Base-by-base conservation (phyloP, 1,140 invertebrate genomes). In the Scaptomyza graminum region DNA sequence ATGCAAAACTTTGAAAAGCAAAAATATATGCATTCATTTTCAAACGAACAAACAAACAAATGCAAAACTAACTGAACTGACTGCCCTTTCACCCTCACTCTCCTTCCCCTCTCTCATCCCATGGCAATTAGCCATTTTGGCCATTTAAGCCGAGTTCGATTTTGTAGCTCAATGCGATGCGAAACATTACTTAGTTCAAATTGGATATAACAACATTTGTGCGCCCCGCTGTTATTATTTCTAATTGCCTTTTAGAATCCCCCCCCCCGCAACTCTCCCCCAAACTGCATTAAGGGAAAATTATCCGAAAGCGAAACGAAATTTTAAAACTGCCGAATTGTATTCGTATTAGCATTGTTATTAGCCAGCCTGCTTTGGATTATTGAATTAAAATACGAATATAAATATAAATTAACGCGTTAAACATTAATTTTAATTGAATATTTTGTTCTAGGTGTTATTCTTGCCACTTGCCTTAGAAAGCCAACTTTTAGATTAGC, bases 151-250 rank as follows among this genome's bases (percentile, higher is more conserved):
- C 18, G 37, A 55, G 47, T 64, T 62, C 28, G 12, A 43, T 74
- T 73, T 81, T 65, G 59, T 52, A 65, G 52, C 52, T 44, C 18
- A 52, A 66, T 72, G 64, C 56, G 44, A 50, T 59, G 31, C 8
- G 47, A 11, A 11, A 31, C 62, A 62, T 84, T 80, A 76, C 62
- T 76, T 68, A 68, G 60, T 55, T 59, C 44, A 82, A 80, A 81
- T 78, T 62, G 69, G 46, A 55, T 34, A 9, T 9, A 56, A 49
- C 25, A 69, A 46, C 68, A 81, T 82, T 82, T 66, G 69, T 55
- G 39, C n/a, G 25, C 28, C 37, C 60, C 81, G 70, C 81, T 85
- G 74, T 87, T 83, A 78, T 84, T 85, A 85, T 81, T 85, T 82
- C 76, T 78, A 87, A 81, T 85, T 82, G 74, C 52, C 73, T 80